Conservation (phyloP, 2,888 invertebrate genomes). For the Ichneumon xanthorius region DNA sequence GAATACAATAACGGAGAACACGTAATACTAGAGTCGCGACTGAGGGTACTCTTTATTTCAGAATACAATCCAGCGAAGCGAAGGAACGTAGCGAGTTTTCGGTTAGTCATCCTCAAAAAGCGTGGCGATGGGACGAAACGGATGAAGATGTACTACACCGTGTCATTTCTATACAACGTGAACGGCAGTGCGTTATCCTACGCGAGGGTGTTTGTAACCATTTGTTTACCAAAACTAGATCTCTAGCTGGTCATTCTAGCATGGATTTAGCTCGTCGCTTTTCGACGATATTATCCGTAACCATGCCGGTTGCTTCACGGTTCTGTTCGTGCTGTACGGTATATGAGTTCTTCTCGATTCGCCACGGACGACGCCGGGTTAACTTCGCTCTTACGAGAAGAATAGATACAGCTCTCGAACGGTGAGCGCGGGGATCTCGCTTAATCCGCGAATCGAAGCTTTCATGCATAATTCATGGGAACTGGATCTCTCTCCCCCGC, state of each 20-base stretch:
- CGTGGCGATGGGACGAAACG: slow-evolving; percentile 37
- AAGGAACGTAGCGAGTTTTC: slow-evolving; percentile 44
- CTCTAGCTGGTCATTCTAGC: slow-evolving; percentile 74
- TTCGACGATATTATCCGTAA: slow-evolving; percentile 75
- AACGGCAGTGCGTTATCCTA: slow-evolving; percentile 11
- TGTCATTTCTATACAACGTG: background rate
- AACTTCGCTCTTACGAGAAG: slow-evolving; percentile 59
- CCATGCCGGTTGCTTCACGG: slow-evolving; percentile 67
- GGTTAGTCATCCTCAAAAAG: slow-evolving; percentile 59
- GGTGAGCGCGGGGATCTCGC: slow-evolving; percentile 71
- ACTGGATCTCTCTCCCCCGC: slow-evolving; percentile 67
- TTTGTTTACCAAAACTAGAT: slow-evolving; percentile 73
- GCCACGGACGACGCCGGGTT: slow-evolving; percentile 72
- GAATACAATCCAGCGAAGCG: slow-evolving; percentile 38
- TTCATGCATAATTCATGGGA: slow-evolving; percentile 83
- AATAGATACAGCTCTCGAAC: slow-evolving; percentile 66
- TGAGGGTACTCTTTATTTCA: slow-evolving; percentile 24
- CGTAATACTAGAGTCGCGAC: slow-evolving; percentile 36
- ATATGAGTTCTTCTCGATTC: slow-evolving; percentile 75
- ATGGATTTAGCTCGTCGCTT: slow-evolving; percentile 73
- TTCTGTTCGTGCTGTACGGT: slow-evolving; percentile 55
- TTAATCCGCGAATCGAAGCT: slow-evolving; percentile 84
- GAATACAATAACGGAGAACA: slow-evolving; percentile 39
- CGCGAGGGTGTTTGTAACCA: slow-evolving; percentile 32
- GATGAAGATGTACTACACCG: slow-evolving; percentile 24